These are phyloP conservation scores for Apteryx owenii DNA, from an alignment of 2,113 vertebrate species.

Conservation along the genomic window DNA sequence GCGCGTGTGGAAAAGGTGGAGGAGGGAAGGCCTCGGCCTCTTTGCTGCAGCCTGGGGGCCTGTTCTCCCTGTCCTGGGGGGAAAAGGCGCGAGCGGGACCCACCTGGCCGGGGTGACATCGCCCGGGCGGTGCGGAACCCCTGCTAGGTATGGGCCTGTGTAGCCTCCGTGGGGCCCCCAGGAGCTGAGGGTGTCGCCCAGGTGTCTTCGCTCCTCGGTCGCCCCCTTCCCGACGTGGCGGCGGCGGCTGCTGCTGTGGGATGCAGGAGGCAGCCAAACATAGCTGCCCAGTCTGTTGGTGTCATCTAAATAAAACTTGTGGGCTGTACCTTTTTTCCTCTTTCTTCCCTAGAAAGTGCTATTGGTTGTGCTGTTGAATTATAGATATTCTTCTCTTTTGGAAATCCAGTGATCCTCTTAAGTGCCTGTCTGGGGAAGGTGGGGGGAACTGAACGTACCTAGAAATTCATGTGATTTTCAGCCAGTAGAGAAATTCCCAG, in stretches of 20 bases:
- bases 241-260: not conserved
- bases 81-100: too few relatives aligned
- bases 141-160: not conserved
- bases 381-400: rapidly evolving
- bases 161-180: not conserved
- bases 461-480: not conserved
- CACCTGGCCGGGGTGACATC: too few relatives aligned
- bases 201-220: not conserved
- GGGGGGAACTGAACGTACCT: rapidly evolving
- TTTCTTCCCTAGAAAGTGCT: not conserved
- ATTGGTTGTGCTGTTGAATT: not conserved
- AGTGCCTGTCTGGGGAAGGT: not conserved
- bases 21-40: not conserved
- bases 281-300: not conserved
- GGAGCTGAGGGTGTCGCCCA: not conserved
- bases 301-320: not conserved
- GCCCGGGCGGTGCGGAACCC: not conserved
- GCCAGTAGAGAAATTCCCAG: not conserved
- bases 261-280: not conserved
- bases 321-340: not conserved
- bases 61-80: rapidly evolving
- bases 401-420: not conserved
- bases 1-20: not conserved
- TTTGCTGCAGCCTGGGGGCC: not conserved
- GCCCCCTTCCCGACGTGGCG: not conserved